A percentile compares a stretch with the other conserved stretches of the same genome.
phyloP scores from a whole-genome alignment of 2,888 invertebrate species.

The Leptinotarsa tumamoca region DNA sequence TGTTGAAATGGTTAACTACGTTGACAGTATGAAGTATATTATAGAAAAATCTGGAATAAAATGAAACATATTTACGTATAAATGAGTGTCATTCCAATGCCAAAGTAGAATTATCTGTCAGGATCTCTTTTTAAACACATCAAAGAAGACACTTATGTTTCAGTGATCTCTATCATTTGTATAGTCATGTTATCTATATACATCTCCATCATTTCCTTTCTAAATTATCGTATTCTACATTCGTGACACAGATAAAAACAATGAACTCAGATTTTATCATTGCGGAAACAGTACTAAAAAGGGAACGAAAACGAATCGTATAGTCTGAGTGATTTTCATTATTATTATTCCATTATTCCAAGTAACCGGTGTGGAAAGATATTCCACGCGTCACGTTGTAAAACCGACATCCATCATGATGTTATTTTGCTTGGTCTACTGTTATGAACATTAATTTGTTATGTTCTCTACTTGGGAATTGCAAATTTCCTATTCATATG shows the following conservation, averaged over 20 bases:
- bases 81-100: background rate
- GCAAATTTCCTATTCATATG: constrained; percentile 3
- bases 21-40: too few relatives aligned
- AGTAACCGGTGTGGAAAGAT: constrained; percentile 40
- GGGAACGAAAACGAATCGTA: constrained; percentile 40
- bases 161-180: background rate
- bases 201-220: constrained; percentile 2
- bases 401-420: constrained; percentile 14
- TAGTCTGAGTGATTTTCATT: constrained; percentile 22
- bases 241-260: constrained; percentile 32
- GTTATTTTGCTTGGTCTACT: constrained; percentile 11
- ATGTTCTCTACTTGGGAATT: background rate
- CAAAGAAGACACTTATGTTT: background rate
- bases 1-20: too few relatives aligned
- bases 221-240: constrained; percentile 12
- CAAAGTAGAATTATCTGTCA: background rate
- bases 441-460: background rate
- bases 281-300: constrained; percentile 44
- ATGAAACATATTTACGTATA: background rate
- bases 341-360: constrained; percentile 40
- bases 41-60: too few relatives aligned
- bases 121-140: background rate
- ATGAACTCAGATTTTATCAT: constrained; percentile 39
- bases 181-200: background rate
- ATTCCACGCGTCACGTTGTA: constrained; percentile 38